Percentiles rank a stretch among this genome's conserved stretches.
Conservation (phyloP, 2,797 vertebrate species). For the Poliocrania exsul region DNA sequence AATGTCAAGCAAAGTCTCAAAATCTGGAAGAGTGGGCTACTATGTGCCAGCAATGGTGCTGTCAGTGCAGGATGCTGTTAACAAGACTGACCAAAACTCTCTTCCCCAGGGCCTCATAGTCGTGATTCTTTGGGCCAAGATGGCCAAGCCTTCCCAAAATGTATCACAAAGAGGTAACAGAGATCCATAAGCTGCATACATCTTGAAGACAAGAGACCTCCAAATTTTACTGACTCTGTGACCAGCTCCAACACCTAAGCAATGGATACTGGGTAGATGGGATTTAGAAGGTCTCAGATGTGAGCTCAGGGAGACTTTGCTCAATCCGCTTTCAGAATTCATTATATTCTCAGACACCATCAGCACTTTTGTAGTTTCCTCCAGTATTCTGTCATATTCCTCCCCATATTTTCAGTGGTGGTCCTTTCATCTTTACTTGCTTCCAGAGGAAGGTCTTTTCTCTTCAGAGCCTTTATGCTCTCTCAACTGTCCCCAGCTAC, state of each 20-base stretch:
- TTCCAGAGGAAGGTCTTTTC: background rate
- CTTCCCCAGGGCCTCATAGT: background rate
- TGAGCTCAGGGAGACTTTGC: background rate
- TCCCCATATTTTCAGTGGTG: background rate
- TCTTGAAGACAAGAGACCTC: background rate
- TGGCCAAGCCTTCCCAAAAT: background rate
- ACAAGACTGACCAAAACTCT: background rate
- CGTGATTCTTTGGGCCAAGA: background rate
- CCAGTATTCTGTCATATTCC: background rate
- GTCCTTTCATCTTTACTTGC: background rate
- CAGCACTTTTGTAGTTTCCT: background rate
- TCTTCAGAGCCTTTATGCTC: background rate
- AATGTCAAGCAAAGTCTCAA: background rate
- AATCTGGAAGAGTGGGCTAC: background rate
- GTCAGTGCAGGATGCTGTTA: background rate
- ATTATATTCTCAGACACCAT: background rate
- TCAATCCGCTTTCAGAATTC: background rate
- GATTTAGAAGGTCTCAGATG: background rate
- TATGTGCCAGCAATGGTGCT: background rate
- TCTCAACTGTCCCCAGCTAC: background rate
- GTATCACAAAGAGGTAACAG: accelerated
- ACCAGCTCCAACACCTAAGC: background rate
- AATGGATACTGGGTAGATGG: background rate
- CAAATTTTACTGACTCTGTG: background rate
- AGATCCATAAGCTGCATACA: background rate